These are phyloP conservation scores for Trisateles emortualis DNA, from an alignment of 2,888 invertebrate genomes.

Conservation along the genomic window DNA sequence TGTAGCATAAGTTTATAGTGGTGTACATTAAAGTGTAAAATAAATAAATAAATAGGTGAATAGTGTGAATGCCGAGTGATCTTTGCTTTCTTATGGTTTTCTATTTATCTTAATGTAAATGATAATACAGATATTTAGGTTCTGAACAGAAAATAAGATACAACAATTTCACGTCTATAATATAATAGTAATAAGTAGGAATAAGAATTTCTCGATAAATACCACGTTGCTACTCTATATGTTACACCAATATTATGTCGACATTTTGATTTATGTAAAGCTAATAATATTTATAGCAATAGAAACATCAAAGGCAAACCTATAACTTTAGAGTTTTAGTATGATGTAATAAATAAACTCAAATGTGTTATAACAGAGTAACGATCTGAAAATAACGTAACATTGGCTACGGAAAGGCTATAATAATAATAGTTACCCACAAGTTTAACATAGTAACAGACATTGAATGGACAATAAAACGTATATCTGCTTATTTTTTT, in stretches of 20 bases:
- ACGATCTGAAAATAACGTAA: constrained; percentile 17
- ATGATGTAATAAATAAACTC: constrained; percentile 29
- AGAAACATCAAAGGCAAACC: constrained; percentile 26
- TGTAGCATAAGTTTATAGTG: too few species aligned
- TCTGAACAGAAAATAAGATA: too few species aligned
- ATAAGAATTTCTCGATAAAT: neutral
- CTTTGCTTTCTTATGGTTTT: too few species aligned
- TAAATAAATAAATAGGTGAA: too few species aligned
- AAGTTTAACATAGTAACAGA: neutral
- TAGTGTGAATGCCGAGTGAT: too few species aligned
- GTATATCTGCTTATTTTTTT: neutral
- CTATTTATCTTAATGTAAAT: too few species aligned
- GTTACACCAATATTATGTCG: neutral
- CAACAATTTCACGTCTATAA: too few species aligned
- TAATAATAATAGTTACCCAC: neutral
- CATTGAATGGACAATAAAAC: neutral
- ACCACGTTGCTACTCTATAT: neutral
- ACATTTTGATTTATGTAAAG: neutral
- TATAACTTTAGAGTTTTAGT: constrained; percentile 27
- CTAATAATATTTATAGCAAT: constrained; percentile 4
- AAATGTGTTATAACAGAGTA: constrained; percentile 16
- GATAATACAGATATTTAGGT: too few species aligned
- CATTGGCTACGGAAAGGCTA: neutral
- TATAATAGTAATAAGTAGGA: neutral
- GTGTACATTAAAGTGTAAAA: too few species aligned